Base-by-base conservation (phyloP, 2,797 vertebrate genomes). In the Danio albolineatus region DNA sequence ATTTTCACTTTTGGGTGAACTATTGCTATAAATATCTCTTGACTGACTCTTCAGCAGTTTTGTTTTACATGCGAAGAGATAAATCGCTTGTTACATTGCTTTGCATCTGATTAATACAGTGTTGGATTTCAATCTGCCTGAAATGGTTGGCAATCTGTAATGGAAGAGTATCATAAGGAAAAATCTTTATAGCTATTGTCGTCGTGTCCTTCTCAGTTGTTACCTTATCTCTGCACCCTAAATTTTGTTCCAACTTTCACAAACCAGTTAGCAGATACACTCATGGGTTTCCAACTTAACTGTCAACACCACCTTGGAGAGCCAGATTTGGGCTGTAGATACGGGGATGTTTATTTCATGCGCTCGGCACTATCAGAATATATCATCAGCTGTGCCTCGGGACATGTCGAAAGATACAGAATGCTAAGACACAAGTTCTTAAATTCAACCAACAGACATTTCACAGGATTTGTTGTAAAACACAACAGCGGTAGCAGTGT, bases 341-440 rank as follows among this genome's bases (percentile, higher is more conserved):
- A 71, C 2, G 4, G 14, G 14, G 39, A 72, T 54, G 66, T 71
- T 70, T 78, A 64, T 72, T 64, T 56, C 46, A 79, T 61, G 38
- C 16, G 1, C 38, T 72, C 5, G 17, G 43, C 43, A n/a, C 21
- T 69, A 70, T 71, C 65, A 72, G 48, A 72, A 71, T 79, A 64
- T 13, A 48, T 73, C 78, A 79, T 64, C 49, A 43, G 69, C 21
- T 64, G 49, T 46, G 67, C 69, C 66, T 61, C 7, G 48, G 66
- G 57, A 62, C 46, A 71, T 39, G 46, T 70, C 14, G 44, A 78
- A 70, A 48, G 64, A 59, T 59, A 38, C 44, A 56, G 53, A 60
- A 61, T 9, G 66, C 36, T 61, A 78, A 71, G 76, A 78, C 76
- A 71, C 56, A 28, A 53, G 56, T 78, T 71, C 56, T 71, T 71